Conservation (phyloP, 2,113 vertebrate genomes). For the Perognathus longimembris region DNA sequence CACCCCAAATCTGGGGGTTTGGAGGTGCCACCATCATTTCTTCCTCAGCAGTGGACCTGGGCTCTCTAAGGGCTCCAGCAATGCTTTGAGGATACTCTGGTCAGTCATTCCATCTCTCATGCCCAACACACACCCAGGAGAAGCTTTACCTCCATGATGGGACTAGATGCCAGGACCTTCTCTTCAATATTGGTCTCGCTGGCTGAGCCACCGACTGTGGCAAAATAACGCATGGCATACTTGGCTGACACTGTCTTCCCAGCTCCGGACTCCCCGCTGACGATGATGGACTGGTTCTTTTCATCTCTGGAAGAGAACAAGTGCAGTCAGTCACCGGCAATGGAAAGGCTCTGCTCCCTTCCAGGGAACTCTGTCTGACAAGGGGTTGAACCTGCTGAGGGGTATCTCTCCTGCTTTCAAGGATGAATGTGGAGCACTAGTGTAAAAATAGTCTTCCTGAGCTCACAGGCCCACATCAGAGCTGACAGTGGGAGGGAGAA, state of each 20-base stretch:
- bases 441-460: neutral
- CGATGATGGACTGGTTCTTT: conserved; percentile 98
- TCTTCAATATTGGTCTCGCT: conserved; percentile 94
- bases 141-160: conserved; percentile 96
- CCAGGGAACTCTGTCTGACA: neutral
- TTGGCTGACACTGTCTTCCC: conserved; percentile 98
- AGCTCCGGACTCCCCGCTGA: conserved; percentile 96
- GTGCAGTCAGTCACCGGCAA: neutral
- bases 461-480: fast-evolving
- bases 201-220: conserved; percentile 93
- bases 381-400: neutral
- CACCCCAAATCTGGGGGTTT: neutral
- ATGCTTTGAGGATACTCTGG: neutral
- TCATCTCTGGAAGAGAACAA: conserved; percentile 89
- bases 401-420: no score
- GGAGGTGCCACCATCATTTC: neutral
- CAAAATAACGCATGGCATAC: conserved; percentile 96
- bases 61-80: fast-evolving
- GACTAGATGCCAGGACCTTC: conserved; percentile 95
- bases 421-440: neutral
- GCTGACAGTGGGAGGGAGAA: neutral
- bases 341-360: neutral
- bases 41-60: neutral
- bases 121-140: neutral
- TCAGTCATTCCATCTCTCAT: neutral